phyloP scores from a whole-genome alignment of 2,797 vertebrate species.

The Pangasius sanitwongsei region DNA sequence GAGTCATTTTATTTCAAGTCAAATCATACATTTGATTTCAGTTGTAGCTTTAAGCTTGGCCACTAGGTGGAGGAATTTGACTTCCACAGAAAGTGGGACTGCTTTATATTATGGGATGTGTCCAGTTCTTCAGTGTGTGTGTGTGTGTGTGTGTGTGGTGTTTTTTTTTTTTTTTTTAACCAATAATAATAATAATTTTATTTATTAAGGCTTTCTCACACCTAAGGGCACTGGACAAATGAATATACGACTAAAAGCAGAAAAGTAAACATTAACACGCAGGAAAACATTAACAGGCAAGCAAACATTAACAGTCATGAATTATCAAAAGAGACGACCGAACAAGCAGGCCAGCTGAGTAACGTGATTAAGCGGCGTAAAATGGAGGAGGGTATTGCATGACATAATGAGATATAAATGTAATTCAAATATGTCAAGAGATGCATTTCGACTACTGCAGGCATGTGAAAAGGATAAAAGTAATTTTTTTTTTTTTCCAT shows the following conservation, averaged over 20 bases:
- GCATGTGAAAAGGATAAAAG: background rate
- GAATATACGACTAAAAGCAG: background rate
- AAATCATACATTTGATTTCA: background rate
- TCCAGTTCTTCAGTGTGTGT: background rate
- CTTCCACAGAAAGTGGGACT: slow-evolving; percentile 30
- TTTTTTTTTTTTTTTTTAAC: background rate
- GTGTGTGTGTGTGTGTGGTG: no score
- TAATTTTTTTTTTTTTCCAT: background rate
- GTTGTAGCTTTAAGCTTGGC: slow-evolving; percentile 21
- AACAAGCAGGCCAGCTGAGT: slow-evolving; percentile 14
- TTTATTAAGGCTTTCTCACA: background rate
- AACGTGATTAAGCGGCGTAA: slow-evolving; percentile 14
- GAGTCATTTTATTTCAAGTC: background rate
- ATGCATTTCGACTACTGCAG: background rate
- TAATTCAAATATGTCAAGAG: background rate
- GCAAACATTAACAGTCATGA: slow-evolving; percentile 3
- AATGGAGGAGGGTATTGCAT: slow-evolving; percentile 25
- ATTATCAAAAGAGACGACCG: background rate
- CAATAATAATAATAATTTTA: background rate
- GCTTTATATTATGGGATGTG: background rate
- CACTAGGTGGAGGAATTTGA: slow-evolving; percentile 61
- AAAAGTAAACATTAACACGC: background rate
- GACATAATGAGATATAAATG: slow-evolving; percentile 8
- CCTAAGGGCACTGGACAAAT: background rate
- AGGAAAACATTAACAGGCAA: background rate